A percentile compares a stretch with the other conserved stretches of the same genome.
These are phyloP conservation scores for Brachionus manjavacas DNA, from an alignment of 1,140 invertebrate species.

Conservation along the genomic window DNA sequence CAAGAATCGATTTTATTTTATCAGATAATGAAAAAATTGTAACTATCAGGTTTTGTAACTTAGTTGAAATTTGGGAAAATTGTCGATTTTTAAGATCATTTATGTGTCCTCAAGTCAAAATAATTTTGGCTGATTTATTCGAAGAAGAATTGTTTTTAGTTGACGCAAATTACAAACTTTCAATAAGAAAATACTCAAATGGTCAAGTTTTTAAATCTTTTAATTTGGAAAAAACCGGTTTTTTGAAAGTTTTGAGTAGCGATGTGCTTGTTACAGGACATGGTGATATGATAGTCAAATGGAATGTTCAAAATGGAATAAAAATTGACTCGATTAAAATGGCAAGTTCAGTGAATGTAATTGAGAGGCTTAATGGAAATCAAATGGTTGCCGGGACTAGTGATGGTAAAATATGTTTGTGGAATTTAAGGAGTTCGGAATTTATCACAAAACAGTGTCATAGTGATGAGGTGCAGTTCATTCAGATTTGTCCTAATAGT, in stretches of 20 bases:
- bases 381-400: neutral
- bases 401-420: neutral
- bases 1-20: neutral
- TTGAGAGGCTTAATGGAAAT: neutral
- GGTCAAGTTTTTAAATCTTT: neutral
- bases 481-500: neutral
- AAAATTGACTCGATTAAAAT: neutral
- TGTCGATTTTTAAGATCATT: neutral
- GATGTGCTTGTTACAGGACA: neutral
- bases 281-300: neutral
- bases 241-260: neutral
- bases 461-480: neutral
- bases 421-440: neutral
- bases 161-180: neutral
- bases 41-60: neutral
- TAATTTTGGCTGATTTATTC: neutral
- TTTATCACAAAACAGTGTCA: neutral
- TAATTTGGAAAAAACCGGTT: neutral
- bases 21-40: neutral
- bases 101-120: neutral
- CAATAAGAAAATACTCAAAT: neutral
- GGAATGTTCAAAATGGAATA: neutral
- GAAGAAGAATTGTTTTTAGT: neutral
- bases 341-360: neutral
- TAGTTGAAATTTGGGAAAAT: neutral